Evolutionary conservation across 2,888 invertebrate species (phyloP).

Genomic region (Peribatodes rhomboidaria): DNA sequence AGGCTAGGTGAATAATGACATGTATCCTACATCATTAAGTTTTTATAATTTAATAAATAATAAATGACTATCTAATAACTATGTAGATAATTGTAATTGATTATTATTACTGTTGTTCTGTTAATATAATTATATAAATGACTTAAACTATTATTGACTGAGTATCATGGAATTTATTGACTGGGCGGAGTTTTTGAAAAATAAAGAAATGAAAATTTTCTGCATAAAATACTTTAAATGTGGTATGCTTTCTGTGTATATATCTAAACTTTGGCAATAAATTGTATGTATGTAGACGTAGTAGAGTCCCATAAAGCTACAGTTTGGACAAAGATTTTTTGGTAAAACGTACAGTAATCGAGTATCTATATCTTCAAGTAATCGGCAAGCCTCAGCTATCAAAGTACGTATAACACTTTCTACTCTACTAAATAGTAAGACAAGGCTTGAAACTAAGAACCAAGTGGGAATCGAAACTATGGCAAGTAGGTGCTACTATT

Average conservation of each 20-base stretch:
- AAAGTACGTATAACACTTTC: not conserved
- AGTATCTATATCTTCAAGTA: not conserved
- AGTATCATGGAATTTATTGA: slow-evolving; percentile 52
- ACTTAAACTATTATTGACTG: slow-evolving; percentile 45
- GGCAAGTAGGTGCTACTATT: slow-evolving; percentile 34
- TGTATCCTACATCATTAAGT: slow-evolving; percentile 71
- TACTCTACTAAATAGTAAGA: not conserved
- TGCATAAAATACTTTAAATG: not conserved
- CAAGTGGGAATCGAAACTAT: slow-evolving; percentile 1
- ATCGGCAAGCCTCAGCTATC: not conserved
- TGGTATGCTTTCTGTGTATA: not conserved
- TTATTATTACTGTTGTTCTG: slow-evolving; percentile 48
- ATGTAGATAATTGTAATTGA: slow-evolving; percentile 60
- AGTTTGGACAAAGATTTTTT: too few species aligned
- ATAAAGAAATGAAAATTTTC: not conserved
- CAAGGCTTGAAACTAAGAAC: not conserved
- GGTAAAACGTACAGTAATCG: not conserved
- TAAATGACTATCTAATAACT: slow-evolving; percentile 51
- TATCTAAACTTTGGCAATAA: not conserved
- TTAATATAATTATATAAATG: slow-evolving; percentile 41
- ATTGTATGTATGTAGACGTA: not conserved
- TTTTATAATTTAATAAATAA: slow-evolving; percentile 65
- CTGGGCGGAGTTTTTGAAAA: slow-evolving; percentile 41
- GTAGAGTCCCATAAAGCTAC: not conserved
- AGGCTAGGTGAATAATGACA: slow-evolving; percentile 84